Conservation (phyloP, 2,888 invertebrate species). For the Gonocerus acuteangulatus region DNA sequence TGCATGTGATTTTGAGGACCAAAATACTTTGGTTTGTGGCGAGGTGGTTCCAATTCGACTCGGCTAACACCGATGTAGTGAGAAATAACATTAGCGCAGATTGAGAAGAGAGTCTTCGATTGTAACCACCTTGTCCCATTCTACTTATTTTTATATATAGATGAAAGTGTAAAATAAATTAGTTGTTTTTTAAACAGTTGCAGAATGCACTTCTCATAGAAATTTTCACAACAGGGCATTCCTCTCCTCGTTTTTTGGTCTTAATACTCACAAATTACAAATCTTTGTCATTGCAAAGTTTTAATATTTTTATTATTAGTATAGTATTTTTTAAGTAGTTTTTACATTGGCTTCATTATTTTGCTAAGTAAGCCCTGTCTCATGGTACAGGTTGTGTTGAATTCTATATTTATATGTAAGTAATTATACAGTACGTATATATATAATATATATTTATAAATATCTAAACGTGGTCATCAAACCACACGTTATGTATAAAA, state of each 20-base stretch:
- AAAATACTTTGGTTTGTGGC: constrained; percentile 32
- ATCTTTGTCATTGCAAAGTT: constrained; percentile 21
- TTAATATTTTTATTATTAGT: constrained; percentile 26
- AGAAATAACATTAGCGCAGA: constrained; percentile 9
- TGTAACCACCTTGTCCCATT: constrained; percentile 25
- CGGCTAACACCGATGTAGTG: constrained; percentile 17
- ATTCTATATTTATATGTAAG: constrained; percentile 18
- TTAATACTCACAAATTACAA: constrained; percentile 22
- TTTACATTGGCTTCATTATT: constrained; percentile 27
- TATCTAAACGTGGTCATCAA: constrained; percentile 17
- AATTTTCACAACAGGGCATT: constrained; percentile 13
- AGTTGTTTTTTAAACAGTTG: constrained; percentile 22
- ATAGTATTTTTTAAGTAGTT: constrained; percentile 20
- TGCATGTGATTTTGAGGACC: constrained; percentile 38
- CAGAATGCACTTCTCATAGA: constrained; percentile 15
- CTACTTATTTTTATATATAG: constrained; percentile 33
- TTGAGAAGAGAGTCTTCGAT: constrained; percentile 14
- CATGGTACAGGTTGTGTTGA: constrained; percentile 26
- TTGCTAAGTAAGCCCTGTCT: constrained; percentile 25
- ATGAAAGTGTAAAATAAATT: constrained; percentile 22
- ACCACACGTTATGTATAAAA: constrained; percentile 26
- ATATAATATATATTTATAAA: constrained; percentile 24
- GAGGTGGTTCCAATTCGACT: constrained; percentile 24
- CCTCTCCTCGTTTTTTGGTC: constrained; percentile 18
- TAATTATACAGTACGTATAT: constrained; percentile 1